phyloP scores from a whole-genome alignment of 1,140 invertebrate species.

The Euwallacea fornicatus region DNA sequence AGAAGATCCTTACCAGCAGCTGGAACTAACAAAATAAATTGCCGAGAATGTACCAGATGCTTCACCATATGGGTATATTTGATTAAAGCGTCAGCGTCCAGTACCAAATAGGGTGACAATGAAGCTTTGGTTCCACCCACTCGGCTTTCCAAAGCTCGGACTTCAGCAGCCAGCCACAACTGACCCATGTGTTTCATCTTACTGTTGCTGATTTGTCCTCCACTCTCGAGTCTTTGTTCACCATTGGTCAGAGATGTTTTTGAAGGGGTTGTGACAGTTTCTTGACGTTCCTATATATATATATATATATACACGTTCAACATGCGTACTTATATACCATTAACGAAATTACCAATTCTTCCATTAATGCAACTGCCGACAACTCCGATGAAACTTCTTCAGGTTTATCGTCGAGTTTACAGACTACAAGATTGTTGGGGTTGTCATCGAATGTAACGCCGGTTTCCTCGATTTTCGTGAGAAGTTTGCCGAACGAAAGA shows the following conservation, averaged over 20 bases:
- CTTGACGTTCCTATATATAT: constrained; percentile 34
- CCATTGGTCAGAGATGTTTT: constrained; percentile 27
- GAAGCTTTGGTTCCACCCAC: constrained; percentile 51
- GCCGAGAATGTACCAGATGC: constrained; percentile 72
- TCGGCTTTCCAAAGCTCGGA: constrained; percentile 60
- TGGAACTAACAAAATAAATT: constrained; percentile 80
- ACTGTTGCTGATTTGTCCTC: constrained; percentile 49
- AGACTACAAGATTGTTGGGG: constrained; percentile 55
- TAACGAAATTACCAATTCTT: constrained; percentile 44
- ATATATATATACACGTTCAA: constrained; percentile 1
- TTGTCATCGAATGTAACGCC: constrained; percentile 62
- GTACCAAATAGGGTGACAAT: constrained; percentile 75
- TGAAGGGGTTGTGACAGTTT: constrained; percentile 10
- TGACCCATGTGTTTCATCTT: constrained; percentile 60
- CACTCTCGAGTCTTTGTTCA: constrained; percentile 8
- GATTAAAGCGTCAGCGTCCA: constrained; percentile 71
- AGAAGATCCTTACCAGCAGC: constrained; percentile 62
- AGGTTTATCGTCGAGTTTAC: constrained; percentile 36
- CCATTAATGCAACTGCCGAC: constrained; percentile 40
- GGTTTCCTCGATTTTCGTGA: constrained; percentile 63
- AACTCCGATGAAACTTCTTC: constrained; percentile 30
- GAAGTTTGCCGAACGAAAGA: constrained; percentile 71
- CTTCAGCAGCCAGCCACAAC: constrained; percentile 60
- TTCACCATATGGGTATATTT: constrained; percentile 74
- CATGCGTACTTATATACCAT: neutral